Conservation (phyloP, 2,888 invertebrate species). For the Caenorhabditis angaria region DNA sequence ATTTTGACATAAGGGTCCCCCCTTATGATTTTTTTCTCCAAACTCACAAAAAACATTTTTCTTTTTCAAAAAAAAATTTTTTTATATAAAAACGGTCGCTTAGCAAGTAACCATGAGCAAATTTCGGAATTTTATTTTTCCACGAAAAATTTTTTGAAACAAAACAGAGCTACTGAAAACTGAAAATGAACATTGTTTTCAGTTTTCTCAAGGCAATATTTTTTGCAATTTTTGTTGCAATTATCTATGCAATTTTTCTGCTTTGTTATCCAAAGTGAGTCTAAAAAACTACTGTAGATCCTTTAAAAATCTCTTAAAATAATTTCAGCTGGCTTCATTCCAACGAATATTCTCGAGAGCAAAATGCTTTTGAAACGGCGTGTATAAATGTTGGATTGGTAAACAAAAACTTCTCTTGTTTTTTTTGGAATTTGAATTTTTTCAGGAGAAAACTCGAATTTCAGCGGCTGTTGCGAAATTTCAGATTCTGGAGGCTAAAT, state of each 20-base stretch:
- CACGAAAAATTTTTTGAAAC: background rate
- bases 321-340: background rate
- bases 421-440: background rate
- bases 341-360: background rate
- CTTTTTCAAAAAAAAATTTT: background rate
- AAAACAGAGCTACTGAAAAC: no score
- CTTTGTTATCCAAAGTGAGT: background rate
- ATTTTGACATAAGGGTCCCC: no score
- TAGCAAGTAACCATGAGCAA: background rate
- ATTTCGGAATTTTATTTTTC: background rate
- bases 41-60: no score
- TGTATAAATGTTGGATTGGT: background rate
- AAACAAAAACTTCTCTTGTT: background rate
- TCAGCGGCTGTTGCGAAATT: background rate
- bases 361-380: background rate
- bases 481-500: background rate
- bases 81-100: background rate
- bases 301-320: background rate
- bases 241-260: background rate
- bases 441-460: background rate
- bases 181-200: background rate
- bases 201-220: background rate
- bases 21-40: no score
- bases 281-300: background rate
- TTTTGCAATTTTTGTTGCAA: background rate